phyloP scores from a whole-genome alignment of 2,888 invertebrate genomes.

The Plebejus argus region DNA sequence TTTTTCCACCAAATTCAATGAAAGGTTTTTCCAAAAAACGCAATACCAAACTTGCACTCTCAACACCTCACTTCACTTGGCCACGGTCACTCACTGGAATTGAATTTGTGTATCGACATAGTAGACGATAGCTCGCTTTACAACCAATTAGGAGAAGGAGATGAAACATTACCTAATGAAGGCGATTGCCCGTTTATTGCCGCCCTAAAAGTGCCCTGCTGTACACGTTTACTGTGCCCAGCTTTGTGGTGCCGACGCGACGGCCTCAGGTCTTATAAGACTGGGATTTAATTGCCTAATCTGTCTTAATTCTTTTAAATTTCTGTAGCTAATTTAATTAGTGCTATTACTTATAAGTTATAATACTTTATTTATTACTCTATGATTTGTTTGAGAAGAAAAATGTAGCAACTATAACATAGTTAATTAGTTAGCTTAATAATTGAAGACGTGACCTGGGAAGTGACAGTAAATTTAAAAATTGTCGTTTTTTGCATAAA shows the following conservation, averaged over 20 bases:
- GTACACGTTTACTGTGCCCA: conserved; percentile 61
- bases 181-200: conserved; percentile 57
- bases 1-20: not conserved
- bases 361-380: too few species aligned
- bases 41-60: not conserved
- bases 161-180: conserved; percentile 58
- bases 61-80: not conserved
- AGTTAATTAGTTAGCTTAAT: too few species aligned
- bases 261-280: conserved; percentile 39
- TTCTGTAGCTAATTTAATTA: not conserved
- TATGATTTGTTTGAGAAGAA: not conserved
- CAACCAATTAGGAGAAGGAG: conserved; percentile 52
- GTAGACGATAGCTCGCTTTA: conserved; percentile 34
- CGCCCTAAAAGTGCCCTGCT: conserved; percentile 52
- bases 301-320: not conserved
- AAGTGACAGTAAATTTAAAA: too few species aligned
- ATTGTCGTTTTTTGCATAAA: too few species aligned
- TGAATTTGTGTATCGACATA: conserved; percentile 6
- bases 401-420: not conserved
- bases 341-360: too few species aligned
- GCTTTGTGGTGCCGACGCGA: conserved; percentile 61
- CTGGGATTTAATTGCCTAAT: not conserved
- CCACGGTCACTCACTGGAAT: not conserved
- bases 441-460: too few species aligned
- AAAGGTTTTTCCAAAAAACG: too few species aligned